Percentiles rank a stretch among this genome's conserved stretches.
phyloP scores from a whole-genome alignment of 2,797 vertebrate species.

The Masticophis lateralis region DNA sequence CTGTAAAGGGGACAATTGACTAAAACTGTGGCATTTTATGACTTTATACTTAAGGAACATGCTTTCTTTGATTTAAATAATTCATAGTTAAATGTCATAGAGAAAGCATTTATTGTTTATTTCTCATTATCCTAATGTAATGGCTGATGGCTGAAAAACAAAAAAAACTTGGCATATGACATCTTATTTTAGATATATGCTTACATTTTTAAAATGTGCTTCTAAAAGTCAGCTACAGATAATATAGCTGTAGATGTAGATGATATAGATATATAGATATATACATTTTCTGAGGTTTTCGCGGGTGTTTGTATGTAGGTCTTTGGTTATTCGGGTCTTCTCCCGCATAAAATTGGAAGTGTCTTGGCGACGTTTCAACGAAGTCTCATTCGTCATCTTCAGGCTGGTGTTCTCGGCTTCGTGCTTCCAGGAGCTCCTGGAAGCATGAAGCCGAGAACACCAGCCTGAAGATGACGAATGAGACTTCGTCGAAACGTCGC shows the following conservation, averaged over 20 bases:
- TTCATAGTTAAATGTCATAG: not conserved
- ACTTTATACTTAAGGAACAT: not conserved
- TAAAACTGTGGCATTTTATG: not conserved
- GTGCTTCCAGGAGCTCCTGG: too few species aligned
- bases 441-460: too few species aligned
- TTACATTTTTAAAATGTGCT: not conserved
- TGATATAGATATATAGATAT: not conserved
- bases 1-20: fast-evolving
- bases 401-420: too few species aligned
- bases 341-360: too few species aligned
- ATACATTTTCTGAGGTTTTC: too few species aligned
- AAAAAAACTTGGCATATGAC: not conserved
- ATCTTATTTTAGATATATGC: not conserved
- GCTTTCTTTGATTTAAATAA: not conserved
- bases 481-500: too few species aligned
- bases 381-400: too few species aligned
- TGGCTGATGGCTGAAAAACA: not conserved
- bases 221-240: not conserved
- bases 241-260: not conserved
- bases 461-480: too few species aligned
- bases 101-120: not conserved
- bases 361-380: too few species aligned
- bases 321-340: too few species aligned
- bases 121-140: not conserved
- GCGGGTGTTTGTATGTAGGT: too few species aligned